Base-by-base conservation (phyloP, 2,113 vertebrate species). In the Climacteris rufus region DNA sequence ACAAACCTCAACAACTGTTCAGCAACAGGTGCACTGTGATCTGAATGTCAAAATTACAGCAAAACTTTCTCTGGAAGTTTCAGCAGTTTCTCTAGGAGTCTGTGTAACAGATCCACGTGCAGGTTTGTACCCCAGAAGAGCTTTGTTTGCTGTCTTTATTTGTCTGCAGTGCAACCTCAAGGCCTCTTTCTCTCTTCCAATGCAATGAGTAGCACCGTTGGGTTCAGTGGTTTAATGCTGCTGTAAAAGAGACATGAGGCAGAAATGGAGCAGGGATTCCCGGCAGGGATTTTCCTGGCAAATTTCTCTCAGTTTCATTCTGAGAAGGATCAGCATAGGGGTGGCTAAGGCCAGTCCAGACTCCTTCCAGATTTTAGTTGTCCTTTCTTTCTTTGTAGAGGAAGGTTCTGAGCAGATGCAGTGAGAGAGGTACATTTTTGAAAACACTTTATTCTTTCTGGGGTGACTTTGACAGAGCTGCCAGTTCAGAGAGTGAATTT, bases 1-100 rank as follows among this genome's bases (percentile, higher is more conserved):
- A 70, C 93, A 96, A 97, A 96, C 70, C 94, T 91, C 95, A 90
- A 66, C 97, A 97, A 95, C 97, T 97, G 97, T 82, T 96, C 78
- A 54, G 94, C 83, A 93, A 97, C 97, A 97, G 97, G 97, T 97
- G 97, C 86, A 15, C 60, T 24, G 1, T 2, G 16, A 64, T 27
- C 61, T 89, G 82, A 85, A 83, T 40, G 56, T 57, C 93, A 83
- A 78, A 72, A 69, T 27, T 39, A 40, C 60, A 35, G 79, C 68
- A 78, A 61, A 93, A 87, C 76, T 77, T 85, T 60, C 80, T 82
- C 69, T 23, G 61, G 39, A 84, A 88, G 57, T 57, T 91, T 90
- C 92, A 45, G 9, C 54, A 45, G 80, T 80, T 76, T 82, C 76
- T 71, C 65, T 33, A 15, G 23, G 56, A 81, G 39, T 4, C 47